Conservation (phyloP, 2,113 vertebrate genomes). For the Ciconia boyciana region DNA sequence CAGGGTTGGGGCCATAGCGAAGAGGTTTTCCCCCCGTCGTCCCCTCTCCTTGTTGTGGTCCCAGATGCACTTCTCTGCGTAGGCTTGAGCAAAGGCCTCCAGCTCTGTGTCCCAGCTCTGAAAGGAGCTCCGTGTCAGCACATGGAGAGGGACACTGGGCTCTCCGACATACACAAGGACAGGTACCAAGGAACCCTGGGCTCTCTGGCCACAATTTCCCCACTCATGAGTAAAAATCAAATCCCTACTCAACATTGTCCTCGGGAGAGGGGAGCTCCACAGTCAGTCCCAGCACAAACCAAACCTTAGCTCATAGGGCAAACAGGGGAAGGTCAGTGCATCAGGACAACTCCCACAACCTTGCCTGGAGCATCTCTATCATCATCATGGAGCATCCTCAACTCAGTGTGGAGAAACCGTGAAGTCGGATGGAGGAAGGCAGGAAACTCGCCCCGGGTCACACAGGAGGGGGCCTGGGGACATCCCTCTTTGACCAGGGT, state of each 20-base stretch:
- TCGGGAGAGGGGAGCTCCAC: background rate
- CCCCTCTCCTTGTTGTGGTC: constrained; percentile 77
- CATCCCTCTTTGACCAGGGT: background rate
- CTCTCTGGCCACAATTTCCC: background rate
- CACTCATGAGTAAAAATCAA: background rate
- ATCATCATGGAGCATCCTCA: background rate
- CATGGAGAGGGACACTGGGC: background rate
- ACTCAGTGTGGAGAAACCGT: fast-evolving
- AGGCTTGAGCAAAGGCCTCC: constrained; percentile 73
- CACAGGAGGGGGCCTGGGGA: background rate
- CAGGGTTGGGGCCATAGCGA: constrained; percentile 69
- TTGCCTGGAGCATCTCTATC: background rate
- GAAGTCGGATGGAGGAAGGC: fast-evolving
- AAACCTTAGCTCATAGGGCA: background rate
- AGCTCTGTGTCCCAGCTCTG: constrained; percentile 75
- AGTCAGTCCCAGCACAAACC: background rate
- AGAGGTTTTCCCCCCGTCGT: constrained; percentile 75
- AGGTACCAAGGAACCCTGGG: fast-evolving
- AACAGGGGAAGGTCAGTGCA: too few relatives aligned
- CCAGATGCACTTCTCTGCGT: constrained; percentile 75
- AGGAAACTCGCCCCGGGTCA: background rate
- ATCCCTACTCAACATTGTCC: background rate
- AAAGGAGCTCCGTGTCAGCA: background rate
- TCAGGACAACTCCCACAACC: background rate
- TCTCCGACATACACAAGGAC: background rate